Conservation (phyloP, 1,140 invertebrate species). For the Argopecten irradians region DNA sequence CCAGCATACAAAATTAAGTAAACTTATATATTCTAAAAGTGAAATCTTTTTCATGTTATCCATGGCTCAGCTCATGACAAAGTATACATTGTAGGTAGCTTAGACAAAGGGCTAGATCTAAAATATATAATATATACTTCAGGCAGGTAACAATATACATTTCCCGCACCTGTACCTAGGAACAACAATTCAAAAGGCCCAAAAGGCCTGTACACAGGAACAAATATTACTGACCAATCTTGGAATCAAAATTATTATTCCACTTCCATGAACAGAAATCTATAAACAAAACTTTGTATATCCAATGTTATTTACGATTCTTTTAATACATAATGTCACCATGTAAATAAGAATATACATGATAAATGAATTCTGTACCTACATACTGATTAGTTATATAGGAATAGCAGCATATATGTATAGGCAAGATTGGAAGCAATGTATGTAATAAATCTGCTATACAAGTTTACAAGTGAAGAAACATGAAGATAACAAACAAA, state of each 20-base stretch:
- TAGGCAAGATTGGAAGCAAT: neutral
- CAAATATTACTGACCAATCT: neutral
- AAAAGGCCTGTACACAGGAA: neutral
- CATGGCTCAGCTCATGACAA: neutral
- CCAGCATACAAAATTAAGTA: too few species aligned
- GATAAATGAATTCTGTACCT: neutral
- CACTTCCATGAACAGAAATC: neutral
- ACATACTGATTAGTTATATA: neutral
- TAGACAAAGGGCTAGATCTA: neutral
- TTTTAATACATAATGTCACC: neutral
- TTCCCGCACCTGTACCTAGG: neutral
- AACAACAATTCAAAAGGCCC: too few species aligned
- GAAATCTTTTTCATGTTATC: too few species aligned
- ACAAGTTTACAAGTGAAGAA: neutral
- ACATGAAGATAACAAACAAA: neutral
- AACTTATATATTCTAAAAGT: too few species aligned
- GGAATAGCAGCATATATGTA: neutral
- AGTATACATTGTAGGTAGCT: neutral
- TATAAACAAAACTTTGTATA: neutral
- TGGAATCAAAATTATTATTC: neutral
- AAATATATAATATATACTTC: neutral
- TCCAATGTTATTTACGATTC: neutral
- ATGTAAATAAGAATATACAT: neutral
- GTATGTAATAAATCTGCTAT: neutral
- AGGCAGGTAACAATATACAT: neutral